Evolutionary conservation across 2,113 vertebrate genomes (phyloP).

Genomic region (Scolopax mira): DNA sequence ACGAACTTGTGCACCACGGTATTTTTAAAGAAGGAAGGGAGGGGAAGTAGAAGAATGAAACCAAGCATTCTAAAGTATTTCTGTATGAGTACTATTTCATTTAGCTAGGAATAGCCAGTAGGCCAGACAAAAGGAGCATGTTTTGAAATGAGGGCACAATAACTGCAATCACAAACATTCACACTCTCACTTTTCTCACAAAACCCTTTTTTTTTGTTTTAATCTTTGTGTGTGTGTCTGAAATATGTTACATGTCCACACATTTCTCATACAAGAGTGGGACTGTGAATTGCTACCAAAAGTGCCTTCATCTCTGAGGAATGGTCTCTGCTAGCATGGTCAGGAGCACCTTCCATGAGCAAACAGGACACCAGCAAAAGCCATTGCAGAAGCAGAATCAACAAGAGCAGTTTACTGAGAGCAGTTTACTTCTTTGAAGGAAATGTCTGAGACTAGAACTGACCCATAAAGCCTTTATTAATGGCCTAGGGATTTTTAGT

Average conservation of each 20-base stretch:
- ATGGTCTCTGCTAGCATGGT: background rate
- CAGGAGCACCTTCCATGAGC: background rate
- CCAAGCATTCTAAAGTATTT: background rate
- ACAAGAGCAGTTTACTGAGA: background rate
- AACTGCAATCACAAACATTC: background rate
- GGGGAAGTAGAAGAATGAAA: background rate
- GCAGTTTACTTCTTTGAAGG: background rate
- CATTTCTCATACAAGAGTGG: background rate
- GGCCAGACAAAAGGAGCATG: background rate
- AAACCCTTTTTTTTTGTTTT: background rate
- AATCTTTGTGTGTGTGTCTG: background rate
- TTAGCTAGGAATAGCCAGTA: background rate
- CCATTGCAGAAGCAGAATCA: background rate
- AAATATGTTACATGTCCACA: background rate
- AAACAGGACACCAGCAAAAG: background rate
- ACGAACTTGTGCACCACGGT: accelerated
- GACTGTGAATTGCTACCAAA: background rate
- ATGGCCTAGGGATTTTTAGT: background rate
- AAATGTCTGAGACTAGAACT: background rate
- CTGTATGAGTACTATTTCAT: background rate
- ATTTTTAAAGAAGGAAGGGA: background rate
- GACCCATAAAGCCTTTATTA: background rate
- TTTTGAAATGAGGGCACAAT: background rate
- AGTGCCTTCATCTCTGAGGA: background rate
- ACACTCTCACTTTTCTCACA: background rate